A percentile compares a stretch with the other conserved stretches of the same genome.
Evolutionary conservation across 2,797 vertebrate genomes (phyloP).

Genomic region (Morus bassanus): DNA sequence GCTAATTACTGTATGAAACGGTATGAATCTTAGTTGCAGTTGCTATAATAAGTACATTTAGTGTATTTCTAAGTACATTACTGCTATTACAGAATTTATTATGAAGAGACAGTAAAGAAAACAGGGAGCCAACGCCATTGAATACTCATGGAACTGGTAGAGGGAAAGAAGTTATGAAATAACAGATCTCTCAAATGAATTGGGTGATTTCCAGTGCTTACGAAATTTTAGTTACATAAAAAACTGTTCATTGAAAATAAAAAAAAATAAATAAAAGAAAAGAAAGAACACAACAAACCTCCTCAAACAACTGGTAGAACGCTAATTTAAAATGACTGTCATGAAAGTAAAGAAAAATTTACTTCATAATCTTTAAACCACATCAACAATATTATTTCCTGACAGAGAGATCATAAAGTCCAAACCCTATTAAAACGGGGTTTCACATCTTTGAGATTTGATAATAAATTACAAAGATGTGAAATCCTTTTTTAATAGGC

Average conservation of each 20-base stretch:
- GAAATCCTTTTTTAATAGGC: slow-evolving; percentile 21
- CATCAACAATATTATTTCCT: not conserved
- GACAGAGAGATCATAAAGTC: not conserved
- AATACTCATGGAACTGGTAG: not conserved
- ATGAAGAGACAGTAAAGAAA: not conserved
- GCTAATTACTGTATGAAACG: slow-evolving; percentile 61
- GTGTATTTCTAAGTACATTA: slow-evolving; percentile 22
- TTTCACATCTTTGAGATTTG: not conserved
- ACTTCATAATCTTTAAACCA: not conserved
- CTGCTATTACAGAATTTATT: slow-evolving; percentile 41
- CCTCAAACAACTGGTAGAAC: not conserved
- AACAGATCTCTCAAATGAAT: not conserved
- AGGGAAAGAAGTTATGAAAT: not conserved
- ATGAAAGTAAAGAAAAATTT: not conserved
- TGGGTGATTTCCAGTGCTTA: not conserved
- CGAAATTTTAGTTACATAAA: not conserved
- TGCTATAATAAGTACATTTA: slow-evolving; percentile 50
- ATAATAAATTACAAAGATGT: slow-evolving; percentile 1
- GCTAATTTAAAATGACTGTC: not conserved
- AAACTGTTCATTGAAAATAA: not conserved
- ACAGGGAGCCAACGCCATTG: not conserved
- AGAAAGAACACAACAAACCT: not conserved
- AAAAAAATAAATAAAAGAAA: not conserved
- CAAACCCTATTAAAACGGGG: not conserved
- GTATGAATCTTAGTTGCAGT: slow-evolving; percentile 34